These are phyloP conservation scores for Eucidaris tribuloides DNA, from an alignment of 35 echinoderm and acorn worm species.

Conservation along the genomic window DNA sequence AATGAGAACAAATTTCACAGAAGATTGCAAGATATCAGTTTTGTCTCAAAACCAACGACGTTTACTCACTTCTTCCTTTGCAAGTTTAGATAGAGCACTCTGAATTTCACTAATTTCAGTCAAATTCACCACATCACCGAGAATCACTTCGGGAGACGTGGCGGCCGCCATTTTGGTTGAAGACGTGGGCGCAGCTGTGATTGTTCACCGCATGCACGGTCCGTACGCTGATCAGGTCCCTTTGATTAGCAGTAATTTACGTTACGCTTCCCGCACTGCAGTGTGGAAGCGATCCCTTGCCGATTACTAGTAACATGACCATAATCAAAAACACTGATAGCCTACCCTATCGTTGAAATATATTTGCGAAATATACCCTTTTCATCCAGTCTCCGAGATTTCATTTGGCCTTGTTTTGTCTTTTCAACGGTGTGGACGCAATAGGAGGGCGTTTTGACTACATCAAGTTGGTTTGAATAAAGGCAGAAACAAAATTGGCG, in stretches of 20 bases:
- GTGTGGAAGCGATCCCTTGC: neutral
- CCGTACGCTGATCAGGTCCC: neutral
- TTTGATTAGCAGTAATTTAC: neutral
- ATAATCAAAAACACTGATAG: no score
- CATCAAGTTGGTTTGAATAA: no score
- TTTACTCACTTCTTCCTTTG: constrained; percentile 75
- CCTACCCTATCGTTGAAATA: no score
- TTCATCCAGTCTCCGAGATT: no score
- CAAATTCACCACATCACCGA: constrained; percentile 49
- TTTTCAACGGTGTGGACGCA: no score
- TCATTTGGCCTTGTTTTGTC: no score
- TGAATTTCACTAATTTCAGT: constrained; percentile 92
- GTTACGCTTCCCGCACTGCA: neutral
- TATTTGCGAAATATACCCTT: no score
- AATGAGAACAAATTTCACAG: no score
- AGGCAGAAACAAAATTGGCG: no score
- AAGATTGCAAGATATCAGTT: no score
- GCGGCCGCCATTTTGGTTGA: constrained; percentile 81
- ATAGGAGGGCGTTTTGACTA: no score
- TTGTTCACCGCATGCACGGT: neutral
- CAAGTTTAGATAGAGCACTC: constrained; percentile 68
- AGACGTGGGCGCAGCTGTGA: neutral
- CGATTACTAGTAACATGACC: neutral
- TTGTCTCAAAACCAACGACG: no score
- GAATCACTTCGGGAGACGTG: constrained; percentile 68